Evolutionary conservation across 2,888 invertebrate genomes (phyloP).

Genomic region (Petrolisthes cinctipes): DNA sequence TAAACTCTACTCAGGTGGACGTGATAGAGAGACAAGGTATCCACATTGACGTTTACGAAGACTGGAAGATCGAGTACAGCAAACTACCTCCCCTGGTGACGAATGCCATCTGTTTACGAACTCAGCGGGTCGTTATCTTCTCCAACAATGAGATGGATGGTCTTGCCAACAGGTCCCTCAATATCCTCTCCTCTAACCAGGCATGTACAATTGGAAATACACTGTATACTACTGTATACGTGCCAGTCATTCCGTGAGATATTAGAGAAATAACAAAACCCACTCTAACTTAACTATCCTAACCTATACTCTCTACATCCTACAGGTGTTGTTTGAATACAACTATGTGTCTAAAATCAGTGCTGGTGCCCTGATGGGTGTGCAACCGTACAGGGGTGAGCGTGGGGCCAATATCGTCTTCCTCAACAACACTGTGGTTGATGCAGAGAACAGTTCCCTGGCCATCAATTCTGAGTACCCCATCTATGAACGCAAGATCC

Average conservation of each 20-base stretch:
- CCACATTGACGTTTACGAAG: slow-evolving; percentile 54
- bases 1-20: slow-evolving; percentile 40
- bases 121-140: slow-evolving; percentile 43
- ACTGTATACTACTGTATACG: too few species aligned
- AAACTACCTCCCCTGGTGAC: slow-evolving; percentile 36
- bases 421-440: slow-evolving; percentile 50
- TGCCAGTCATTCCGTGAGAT: too few species aligned
- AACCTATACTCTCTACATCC: neutral
- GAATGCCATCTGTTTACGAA: slow-evolving; percentile 46
- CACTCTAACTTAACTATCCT: neutral
- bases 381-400: slow-evolving; percentile 67
- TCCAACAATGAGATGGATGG: slow-evolving; percentile 44
- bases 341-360: slow-evolving; percentile 76
- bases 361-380: slow-evolving; percentile 77
- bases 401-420: slow-evolving; percentile 58
- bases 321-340: slow-evolving; percentile 78
- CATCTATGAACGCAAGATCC: slow-evolving; percentile 45
- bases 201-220: slow-evolving; percentile 7
- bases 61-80: slow-evolving; percentile 46
- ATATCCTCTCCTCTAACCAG: slow-evolving; percentile 66
- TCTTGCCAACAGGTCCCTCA: slow-evolving; percentile 44
- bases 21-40: slow-evolving; percentile 51
- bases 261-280: too few species aligned
- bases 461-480: slow-evolving; percentile 37
- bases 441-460: slow-evolving; percentile 43